Conservation (phyloP, 2,113 vertebrate genomes). For the Nycticorax nycticorax region DNA sequence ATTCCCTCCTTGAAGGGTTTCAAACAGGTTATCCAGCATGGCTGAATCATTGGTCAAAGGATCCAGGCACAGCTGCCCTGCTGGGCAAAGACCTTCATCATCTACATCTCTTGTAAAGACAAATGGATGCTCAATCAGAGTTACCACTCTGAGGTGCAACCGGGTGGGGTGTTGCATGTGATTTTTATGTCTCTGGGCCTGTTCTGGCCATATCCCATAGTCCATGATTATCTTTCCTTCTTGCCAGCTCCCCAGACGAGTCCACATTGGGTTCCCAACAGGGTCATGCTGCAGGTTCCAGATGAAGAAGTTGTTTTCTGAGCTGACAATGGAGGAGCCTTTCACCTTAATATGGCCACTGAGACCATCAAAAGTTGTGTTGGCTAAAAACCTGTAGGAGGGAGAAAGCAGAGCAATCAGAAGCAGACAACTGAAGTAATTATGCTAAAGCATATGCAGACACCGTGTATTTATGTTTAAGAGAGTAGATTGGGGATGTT, state of each 20-base stretch:
- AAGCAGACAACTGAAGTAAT: neutral
- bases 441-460: neutral
- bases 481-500: neutral
- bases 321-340: conserved; percentile 83
- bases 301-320: conserved; percentile 91
- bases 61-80: conserved; percentile 92
- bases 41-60: conserved; percentile 88
- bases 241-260: conserved; percentile 91
- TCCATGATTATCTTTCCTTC: conserved; percentile 86
- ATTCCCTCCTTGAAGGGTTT: conserved; percentile 86
- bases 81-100: conserved; percentile 90
- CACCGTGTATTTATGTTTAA: neutral
- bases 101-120: conserved; percentile 92
- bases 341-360: conserved; percentile 89
- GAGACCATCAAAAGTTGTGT: conserved; percentile 90
- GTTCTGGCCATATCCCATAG: conserved; percentile 86
- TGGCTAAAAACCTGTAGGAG: conserved; percentile 87
- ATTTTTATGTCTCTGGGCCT: conserved; percentile 79
- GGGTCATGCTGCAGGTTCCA: conserved; percentile 95
- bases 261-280: conserved; percentile 92
- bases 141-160: conserved; percentile 91
- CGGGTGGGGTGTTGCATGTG: conserved; percentile 74
- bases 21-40: conserved; percentile 85
- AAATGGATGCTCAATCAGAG: conserved; percentile 92
- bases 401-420: conserved; percentile 20